A percentile compares a stretch with the other conserved stretches of the same genome.
Conservation (phyloP, 2,888 invertebrate species). For the Pelosia muscerda region DNA sequence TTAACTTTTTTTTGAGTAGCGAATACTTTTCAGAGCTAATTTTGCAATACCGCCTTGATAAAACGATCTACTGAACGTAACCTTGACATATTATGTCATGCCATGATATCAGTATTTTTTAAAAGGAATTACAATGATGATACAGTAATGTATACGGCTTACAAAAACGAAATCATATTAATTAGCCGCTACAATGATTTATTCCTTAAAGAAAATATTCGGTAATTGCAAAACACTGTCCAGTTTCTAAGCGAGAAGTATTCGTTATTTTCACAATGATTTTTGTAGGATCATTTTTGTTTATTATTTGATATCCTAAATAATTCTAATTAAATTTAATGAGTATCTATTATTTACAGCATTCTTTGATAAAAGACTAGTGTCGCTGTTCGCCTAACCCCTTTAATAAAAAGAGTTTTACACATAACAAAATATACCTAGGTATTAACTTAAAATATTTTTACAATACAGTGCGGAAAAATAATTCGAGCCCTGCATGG, state of each 20-base stretch:
- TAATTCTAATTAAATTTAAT: constrained; percentile 81
- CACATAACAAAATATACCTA: neutral
- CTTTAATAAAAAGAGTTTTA: constrained; percentile 16
- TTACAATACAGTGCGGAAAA: no score
- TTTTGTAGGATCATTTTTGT: constrained; percentile 70
- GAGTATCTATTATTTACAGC: constrained; percentile 85
- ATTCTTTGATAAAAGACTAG: constrained; percentile 81
- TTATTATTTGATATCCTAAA: constrained; percentile 74
- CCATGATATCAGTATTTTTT: neutral
- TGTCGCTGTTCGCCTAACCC: constrained; percentile 57
- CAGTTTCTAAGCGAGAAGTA: constrained; percentile 52
- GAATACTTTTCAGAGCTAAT: constrained; percentile 54
- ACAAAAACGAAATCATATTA: neutral
- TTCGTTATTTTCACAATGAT: constrained; percentile 61
- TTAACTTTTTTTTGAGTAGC: constrained; percentile 55
- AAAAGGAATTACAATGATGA: neutral
- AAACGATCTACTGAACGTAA: neutral
- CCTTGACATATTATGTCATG: neutral
- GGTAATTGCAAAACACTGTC: constrained; percentile 57
- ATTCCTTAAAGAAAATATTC: neutral
- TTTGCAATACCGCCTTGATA: constrained; percentile 55
- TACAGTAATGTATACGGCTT: neutral
- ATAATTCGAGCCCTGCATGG: no score
- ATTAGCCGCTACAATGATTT: neutral
- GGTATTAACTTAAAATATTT: neutral